These are phyloP conservation scores for Idaea biselata DNA, from an alignment of 2,888 invertebrate species.

Conservation along the genomic window DNA sequence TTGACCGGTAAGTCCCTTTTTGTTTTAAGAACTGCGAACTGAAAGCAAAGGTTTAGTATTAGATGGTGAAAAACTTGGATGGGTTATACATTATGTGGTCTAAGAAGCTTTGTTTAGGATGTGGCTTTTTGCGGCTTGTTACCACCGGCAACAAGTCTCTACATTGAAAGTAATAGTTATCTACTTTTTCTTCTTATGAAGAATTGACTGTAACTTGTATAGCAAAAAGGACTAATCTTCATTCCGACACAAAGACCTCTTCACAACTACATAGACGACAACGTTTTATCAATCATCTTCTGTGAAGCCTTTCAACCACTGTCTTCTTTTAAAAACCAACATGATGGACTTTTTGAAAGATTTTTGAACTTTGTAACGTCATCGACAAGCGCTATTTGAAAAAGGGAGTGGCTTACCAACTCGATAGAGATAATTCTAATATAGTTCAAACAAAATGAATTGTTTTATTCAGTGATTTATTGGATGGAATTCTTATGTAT, in stretches of 20 bases:
- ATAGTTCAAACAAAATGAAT: neutral
- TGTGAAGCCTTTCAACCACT: neutral
- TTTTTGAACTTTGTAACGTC: neutral
- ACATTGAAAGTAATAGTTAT: too few species aligned
- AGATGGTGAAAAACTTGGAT: too few species aligned
- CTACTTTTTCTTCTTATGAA: too few species aligned
- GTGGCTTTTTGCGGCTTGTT: too few species aligned
- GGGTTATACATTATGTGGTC: too few species aligned
- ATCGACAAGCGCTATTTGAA: neutral
- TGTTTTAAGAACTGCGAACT: neutral
- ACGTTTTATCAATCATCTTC: too few species aligned
- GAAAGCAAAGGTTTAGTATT: neutral
- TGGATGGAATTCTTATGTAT: neutral
- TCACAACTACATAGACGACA: too few species aligned
- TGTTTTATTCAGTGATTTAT: neutral
- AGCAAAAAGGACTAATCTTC: too few species aligned
- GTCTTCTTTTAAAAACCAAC: neutral
- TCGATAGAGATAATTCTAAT: neutral
- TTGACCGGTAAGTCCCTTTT: constrained; percentile 2
- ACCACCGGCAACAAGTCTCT: too few species aligned
- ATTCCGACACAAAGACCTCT: too few species aligned
- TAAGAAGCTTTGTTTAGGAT: too few species aligned
- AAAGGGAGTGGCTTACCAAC: neutral
- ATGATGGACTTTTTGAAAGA: constrained; percentile 10
- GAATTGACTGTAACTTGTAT: too few species aligned